These are phyloP conservation scores for Drosophila novamexicana DNA, from an alignment of 1,140 invertebrate species.

Conservation along the genomic window DNA sequence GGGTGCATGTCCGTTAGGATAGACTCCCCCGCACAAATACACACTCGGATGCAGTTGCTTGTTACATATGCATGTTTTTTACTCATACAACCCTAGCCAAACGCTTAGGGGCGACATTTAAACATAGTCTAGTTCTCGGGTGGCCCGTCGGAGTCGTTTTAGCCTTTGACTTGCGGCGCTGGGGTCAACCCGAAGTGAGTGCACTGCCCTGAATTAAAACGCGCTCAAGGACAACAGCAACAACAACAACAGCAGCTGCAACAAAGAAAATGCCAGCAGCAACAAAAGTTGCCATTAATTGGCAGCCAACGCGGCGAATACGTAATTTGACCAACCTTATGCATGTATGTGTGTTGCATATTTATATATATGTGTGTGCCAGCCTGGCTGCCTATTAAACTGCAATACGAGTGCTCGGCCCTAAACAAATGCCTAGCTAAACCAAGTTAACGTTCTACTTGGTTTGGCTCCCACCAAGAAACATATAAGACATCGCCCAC, in stretches of 20 bases:
- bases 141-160: neutral
- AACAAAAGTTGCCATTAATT: slow-evolving; percentile 62
- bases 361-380: neutral
- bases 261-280: slow-evolving; percentile 30
- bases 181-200: slow-evolving; percentile 66
- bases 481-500: too few relatives aligned
- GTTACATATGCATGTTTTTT: too few relatives aligned
- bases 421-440: too few relatives aligned
- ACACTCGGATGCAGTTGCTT: too few relatives aligned
- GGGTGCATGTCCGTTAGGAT: too few relatives aligned
- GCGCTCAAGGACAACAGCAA: slow-evolving; percentile 71
- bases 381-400: too few relatives aligned
- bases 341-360: neutral
- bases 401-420: too few relatives aligned
- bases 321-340: neutral
- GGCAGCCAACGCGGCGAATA: slow-evolving; percentile 43
- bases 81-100: neutral
- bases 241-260: slow-evolving; percentile 44
- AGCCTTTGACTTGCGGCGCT: slow-evolving; percentile 14
- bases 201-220: slow-evolving; percentile 77
- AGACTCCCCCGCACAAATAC: too few relatives aligned
- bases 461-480: too few relatives aligned
- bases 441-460: too few relatives aligned
- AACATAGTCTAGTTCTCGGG: neutral
- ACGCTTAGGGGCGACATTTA: slow-evolving; percentile 16